These are phyloP conservation scores for Petrocephalus zakoni DNA, from an alignment of 2,113 vertebrate genomes.

Conservation along the genomic window DNA sequence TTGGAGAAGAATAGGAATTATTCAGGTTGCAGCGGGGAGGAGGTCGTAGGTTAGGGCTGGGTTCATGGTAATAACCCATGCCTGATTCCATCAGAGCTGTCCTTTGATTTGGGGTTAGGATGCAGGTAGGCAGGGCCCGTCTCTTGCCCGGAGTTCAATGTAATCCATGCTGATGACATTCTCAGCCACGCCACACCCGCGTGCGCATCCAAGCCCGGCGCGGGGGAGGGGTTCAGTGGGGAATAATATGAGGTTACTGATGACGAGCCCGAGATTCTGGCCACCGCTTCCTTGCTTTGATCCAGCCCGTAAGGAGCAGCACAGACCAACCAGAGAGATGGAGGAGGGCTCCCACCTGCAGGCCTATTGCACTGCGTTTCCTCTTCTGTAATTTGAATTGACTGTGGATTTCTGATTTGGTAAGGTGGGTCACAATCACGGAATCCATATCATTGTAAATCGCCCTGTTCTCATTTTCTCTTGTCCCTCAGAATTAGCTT, in stretches of 20 bases:
- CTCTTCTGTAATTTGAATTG: background rate
- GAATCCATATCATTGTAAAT: background rate
- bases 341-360: background rate
- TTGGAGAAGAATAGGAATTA: slow-evolving; percentile 21
- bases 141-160: slow-evolving; percentile 10
- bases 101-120: slow-evolving; percentile 1
- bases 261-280: background rate
- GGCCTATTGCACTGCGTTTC: background rate
- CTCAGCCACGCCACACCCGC: background rate
- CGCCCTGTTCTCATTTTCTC: background rate
- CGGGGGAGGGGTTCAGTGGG: background rate
- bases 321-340: background rate
- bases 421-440: background rate
- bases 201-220: background rate
- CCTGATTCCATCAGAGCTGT: slow-evolving; percentile 9
- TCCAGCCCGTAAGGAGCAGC: background rate
- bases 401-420: background rate
- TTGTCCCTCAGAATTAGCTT: background rate
- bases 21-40: background rate
- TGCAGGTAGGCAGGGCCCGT: slow-evolving; percentile 18
- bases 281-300: background rate
- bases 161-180: slow-evolving; percentile 15
- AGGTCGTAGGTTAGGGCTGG: background rate
- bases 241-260: slow-evolving; percentile 4
- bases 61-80: slow-evolving; percentile 15